Evolutionary conservation across 1,140 invertebrate genomes (phyloP).

Genomic region (Leptonema lineaticorne): DNA sequence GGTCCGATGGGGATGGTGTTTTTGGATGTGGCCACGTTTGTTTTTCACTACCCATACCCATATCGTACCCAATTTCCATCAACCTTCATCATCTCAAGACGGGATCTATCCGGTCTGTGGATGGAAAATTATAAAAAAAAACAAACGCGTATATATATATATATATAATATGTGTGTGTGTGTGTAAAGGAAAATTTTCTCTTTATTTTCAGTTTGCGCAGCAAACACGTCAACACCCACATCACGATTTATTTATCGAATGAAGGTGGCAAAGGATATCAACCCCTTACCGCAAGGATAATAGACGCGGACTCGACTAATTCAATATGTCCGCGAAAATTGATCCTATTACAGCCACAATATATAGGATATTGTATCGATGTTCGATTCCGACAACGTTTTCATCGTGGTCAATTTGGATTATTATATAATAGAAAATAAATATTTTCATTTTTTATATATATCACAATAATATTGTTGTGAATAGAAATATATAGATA

Average conservation of each 20-base stretch:
- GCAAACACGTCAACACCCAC: conserved; percentile 24
- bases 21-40: neutral
- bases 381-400: neutral
- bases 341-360: conserved; percentile 11
- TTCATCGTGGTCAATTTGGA: no score
- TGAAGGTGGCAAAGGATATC: conserved; percentile 14
- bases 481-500: no score
- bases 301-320: conserved; percentile 20
- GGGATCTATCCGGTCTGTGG: conserved; percentile 9
- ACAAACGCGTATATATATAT: no score
- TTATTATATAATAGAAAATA: no score
- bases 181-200: neutral
- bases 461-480: no score
- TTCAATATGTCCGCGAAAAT: conserved; percentile 21
- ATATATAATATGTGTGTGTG: no score
- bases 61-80: conserved; percentile 9
- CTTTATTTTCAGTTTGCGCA: conserved; percentile 22
- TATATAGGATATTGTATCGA: no score
- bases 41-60: neutral
- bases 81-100: conserved; percentile 19
- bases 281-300: conserved; percentile 15
- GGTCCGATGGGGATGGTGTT: neutral
- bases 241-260: conserved; percentile 25
- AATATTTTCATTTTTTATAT: no score
- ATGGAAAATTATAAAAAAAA: conserved; percentile 12